A percentile compares a stretch with the other conserved stretches of the same genome.
Evolutionary conservation across 2,113 vertebrate genomes (phyloP).

Genomic region (Callipepla californica): DNA sequence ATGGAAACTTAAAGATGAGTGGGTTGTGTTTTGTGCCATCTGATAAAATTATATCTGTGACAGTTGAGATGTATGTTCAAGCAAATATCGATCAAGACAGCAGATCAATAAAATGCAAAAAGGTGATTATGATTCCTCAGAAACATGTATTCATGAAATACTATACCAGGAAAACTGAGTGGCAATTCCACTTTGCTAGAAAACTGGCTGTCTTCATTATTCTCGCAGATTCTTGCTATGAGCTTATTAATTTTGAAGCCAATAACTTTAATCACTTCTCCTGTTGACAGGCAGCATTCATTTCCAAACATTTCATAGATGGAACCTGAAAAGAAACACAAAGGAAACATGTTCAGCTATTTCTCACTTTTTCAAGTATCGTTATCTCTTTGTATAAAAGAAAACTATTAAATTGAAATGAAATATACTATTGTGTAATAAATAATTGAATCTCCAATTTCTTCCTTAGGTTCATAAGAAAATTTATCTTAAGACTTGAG

Average conservation of each 20-base stretch:
- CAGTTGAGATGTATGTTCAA: background rate
- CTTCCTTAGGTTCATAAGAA: background rate
- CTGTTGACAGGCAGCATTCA: conserved; percentile 85
- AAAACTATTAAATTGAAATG: background rate
- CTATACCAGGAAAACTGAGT: conserved; percentile 84
- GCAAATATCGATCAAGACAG: background rate
- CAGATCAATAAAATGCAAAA: conserved; percentile 24
- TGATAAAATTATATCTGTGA: background rate
- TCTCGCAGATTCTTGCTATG: conserved; percentile 74
- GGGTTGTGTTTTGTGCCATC: background rate
- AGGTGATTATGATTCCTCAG: conserved; percentile 12
- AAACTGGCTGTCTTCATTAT: conserved; percentile 39
- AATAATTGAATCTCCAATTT: background rate
- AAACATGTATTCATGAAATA: background rate
- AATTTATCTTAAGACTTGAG: background rate
- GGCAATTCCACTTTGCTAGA: conserved; percentile 79
- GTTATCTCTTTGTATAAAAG: background rate
- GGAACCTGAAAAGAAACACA: conserved; percentile 75
- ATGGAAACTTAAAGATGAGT: background rate
- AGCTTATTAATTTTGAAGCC: conserved; percentile 85
- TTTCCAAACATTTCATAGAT: conserved; percentile 85
- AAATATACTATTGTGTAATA: background rate
- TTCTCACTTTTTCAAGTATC: background rate
- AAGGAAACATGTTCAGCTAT: conserved; percentile 8
- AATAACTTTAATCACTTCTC: conserved; percentile 87